These are phyloP conservation scores for Rhea americana DNA, from an alignment of 2,113 vertebrate species.

Conservation along the genomic window DNA sequence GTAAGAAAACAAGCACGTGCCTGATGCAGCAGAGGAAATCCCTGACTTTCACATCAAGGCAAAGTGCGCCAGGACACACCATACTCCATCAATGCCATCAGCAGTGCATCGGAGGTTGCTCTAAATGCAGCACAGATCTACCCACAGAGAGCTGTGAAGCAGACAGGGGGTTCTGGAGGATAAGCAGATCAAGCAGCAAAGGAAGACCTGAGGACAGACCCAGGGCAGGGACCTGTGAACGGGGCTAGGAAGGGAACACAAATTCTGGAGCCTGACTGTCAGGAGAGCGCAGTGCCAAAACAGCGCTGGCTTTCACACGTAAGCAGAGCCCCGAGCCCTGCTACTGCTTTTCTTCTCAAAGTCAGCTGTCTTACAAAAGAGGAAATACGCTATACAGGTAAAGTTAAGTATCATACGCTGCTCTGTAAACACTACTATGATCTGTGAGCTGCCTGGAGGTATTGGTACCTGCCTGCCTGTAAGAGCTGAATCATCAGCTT, in stretches of 20 bases:
- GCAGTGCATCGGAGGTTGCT: not conserved
- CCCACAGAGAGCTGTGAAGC: not conserved
- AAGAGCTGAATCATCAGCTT: not conserved
- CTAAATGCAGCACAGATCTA: not conserved
- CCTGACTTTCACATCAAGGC: not conserved
- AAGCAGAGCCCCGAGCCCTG: not conserved
- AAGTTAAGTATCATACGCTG: not conserved
- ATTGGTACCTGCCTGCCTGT: not conserved
- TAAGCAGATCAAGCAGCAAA: not conserved
- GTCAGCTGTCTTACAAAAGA: not conserved
- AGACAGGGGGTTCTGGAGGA: not conserved
- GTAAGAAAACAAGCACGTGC: not conserved
- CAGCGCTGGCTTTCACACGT: not conserved
- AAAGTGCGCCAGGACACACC: fast-evolving
- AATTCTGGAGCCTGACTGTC: not conserved
- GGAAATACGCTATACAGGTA: not conserved
- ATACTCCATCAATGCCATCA: not conserved
- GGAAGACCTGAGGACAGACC: not conserved
- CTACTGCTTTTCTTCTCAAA: not conserved
- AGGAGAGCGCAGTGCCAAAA: not conserved
- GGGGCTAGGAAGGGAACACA: not conserved
- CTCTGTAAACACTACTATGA: not conserved
- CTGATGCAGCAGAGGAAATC: not conserved
- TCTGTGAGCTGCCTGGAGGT: not conserved
- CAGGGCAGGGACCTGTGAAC: not conserved